These are phyloP conservation scores for Turdus rufiventris DNA, from an alignment of 2,113 vertebrate species.

Conservation along the genomic window DNA sequence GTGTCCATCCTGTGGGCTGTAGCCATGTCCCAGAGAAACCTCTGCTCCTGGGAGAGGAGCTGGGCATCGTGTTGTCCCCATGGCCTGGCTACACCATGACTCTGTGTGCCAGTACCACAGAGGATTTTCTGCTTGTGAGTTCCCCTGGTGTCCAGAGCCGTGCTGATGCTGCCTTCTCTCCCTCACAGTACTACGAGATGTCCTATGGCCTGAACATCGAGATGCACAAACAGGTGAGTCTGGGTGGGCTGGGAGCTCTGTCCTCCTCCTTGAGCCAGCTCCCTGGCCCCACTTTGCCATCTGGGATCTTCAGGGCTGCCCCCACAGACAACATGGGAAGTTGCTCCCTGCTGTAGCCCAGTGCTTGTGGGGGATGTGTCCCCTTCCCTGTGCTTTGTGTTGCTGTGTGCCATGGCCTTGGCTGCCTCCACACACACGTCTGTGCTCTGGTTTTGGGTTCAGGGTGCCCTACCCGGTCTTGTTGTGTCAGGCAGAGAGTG, in stretches of 20 bases:
- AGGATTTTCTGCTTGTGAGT: background rate
- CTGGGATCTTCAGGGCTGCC: accelerated
- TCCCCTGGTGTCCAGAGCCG: accelerated
- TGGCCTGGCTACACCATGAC: background rate
- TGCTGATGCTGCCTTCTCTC: background rate
- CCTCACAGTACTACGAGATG: conserved; percentile 74
- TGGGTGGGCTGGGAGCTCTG: background rate
- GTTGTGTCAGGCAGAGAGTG: background rate
- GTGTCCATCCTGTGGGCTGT: background rate
- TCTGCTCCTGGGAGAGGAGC: background rate
- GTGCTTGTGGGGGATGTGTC: background rate
- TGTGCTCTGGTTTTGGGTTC: background rate
- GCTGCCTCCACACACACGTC: accelerated
- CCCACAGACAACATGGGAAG: accelerated
- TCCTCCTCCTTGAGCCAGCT: background rate
- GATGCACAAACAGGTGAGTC: conserved; percentile 77
- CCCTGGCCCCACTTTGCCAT: background rate
- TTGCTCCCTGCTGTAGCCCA: background rate
- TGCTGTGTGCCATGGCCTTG: accelerated
- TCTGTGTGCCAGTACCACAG: accelerated
- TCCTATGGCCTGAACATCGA: conserved; percentile 75
- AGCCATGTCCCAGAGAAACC: background rate
- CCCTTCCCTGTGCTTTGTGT: background rate
- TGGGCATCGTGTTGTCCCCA: background rate
- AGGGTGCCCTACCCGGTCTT: background rate